Conservation (phyloP, 1,140 invertebrate genomes). For the Helicorthomorpha holstii region DNA sequence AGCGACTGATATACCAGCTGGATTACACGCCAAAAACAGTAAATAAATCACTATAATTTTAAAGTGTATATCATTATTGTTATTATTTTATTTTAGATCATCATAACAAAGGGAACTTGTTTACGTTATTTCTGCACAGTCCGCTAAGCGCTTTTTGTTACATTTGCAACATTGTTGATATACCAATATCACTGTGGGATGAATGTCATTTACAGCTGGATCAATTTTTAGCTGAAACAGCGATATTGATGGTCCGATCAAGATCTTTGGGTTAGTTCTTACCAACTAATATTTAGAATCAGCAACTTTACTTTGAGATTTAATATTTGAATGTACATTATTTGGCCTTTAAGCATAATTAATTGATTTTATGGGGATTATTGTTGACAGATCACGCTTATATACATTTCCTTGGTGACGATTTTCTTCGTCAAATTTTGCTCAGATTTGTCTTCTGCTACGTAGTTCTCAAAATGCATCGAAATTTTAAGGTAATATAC, state of each 20-base stretch:
- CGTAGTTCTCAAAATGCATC: constrained; percentile 66
- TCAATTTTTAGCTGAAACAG: constrained; percentile 75
- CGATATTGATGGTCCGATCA: constrained; percentile 58
- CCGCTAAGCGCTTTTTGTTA: constrained; percentile 85
- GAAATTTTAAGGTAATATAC: constrained; percentile 39
- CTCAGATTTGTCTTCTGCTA: constrained; percentile 86
- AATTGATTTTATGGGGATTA: not conserved
- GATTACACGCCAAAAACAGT: constrained; percentile 46
- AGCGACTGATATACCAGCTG: constrained; percentile 67
- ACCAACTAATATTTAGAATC: too few species aligned
- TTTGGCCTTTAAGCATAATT: too few species aligned
- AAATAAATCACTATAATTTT: not conserved
- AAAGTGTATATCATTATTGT: constrained; percentile 15
- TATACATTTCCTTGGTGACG: constrained; percentile 65
- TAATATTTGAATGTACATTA: not conserved
- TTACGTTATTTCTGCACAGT: constrained; percentile 87
- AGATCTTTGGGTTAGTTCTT: constrained; percentile 55
- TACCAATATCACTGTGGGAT: constrained; percentile 76
- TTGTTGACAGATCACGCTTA: not conserved
- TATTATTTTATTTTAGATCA: constrained; percentile 53
- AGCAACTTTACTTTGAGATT: not conserved
- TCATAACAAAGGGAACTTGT: constrained; percentile 77
- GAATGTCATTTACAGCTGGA: constrained; percentile 73
- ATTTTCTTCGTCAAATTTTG: constrained; percentile 73
- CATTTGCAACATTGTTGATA: constrained; percentile 70